A percentile compares a stretch with the other conserved stretches of the same genome.
Evolutionary conservation across 2,888 invertebrate genomes (phyloP).

Genomic region (Drosophila antonietae): DNA sequence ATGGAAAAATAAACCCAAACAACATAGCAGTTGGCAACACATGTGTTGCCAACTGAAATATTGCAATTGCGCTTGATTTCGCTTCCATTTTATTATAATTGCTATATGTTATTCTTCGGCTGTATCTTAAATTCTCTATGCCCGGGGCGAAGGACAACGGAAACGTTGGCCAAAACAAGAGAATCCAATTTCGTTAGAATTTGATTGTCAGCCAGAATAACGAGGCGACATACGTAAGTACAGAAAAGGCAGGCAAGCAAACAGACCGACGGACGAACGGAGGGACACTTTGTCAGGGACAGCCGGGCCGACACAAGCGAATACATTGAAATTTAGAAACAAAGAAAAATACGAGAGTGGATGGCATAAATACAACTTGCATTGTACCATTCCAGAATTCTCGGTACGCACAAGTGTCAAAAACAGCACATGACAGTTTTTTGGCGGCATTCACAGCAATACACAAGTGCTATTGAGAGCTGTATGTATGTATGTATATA

Average conservation of each 20-base stretch:
- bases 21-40: conserved; percentile 56
- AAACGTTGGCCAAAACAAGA: conserved; percentile 58
- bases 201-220: conserved; percentile 74
- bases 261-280: neutral
- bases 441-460: conserved; percentile 30
- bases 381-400: conserved; percentile 28
- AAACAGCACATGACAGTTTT: conserved; percentile 61
- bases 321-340: conserved; percentile 67
- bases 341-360: conserved; percentile 49
- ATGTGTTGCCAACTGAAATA: conserved; percentile 61
- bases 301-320: conserved; percentile 34
- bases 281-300: conserved; percentile 52
- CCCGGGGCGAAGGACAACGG: conserved; percentile 26
- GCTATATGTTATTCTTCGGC: conserved; percentile 27
- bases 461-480: conserved; percentile 8
- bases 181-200: conserved; percentile 76
- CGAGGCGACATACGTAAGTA: conserved; percentile 51
- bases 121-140: conserved; percentile 33
- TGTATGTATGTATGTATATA: neutral
- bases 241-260: neutral
- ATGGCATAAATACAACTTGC: conserved; percentile 59
- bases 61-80: conserved; percentile 64
- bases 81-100: conserved; percentile 40
- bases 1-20: conserved; percentile 15
- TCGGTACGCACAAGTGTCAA: conserved; percentile 71